phyloP scores from a whole-genome alignment of 2,797 vertebrate species.

The Rhabdomys pumilio region DNA sequence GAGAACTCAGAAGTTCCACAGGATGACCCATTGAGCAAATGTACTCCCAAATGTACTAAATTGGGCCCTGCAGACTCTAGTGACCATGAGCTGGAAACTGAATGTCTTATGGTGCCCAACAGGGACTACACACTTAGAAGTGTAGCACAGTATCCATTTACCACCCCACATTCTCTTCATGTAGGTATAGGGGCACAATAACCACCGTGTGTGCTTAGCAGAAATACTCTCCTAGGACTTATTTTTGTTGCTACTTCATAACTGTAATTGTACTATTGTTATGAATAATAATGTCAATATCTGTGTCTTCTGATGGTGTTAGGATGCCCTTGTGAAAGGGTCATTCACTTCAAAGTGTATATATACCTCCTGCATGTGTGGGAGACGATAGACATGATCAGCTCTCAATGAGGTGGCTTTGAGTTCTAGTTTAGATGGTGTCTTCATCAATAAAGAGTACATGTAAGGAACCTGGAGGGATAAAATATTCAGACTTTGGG shows the following conservation, averaged over 20 bases:
- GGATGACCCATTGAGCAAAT: not conserved
- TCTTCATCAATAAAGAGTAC: not conserved
- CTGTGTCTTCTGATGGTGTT: not conserved
- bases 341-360: not conserved
- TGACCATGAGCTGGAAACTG: not conserved
- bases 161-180: not conserved
- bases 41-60: no score
- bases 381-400: not conserved
- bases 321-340: not conserved
- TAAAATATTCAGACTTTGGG: not conserved
- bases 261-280: not conserved
- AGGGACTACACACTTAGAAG: not conserved
- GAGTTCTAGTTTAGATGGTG: not conserved
- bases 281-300: not conserved
- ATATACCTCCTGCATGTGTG: no score
- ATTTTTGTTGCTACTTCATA: not conserved
- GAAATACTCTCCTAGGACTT: not conserved
- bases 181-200: not conserved
- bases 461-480: not conserved
- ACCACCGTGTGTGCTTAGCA: not conserved
- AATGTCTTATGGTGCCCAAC: not conserved
- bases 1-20: no score
- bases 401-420: not conserved
- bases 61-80: not conserved
- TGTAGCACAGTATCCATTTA: accelerated